These are phyloP conservation scores for Epizoanthus ramosus DNA, from an alignment of 92 coral and sea anemone species.

Conservation along the genomic window DNA sequence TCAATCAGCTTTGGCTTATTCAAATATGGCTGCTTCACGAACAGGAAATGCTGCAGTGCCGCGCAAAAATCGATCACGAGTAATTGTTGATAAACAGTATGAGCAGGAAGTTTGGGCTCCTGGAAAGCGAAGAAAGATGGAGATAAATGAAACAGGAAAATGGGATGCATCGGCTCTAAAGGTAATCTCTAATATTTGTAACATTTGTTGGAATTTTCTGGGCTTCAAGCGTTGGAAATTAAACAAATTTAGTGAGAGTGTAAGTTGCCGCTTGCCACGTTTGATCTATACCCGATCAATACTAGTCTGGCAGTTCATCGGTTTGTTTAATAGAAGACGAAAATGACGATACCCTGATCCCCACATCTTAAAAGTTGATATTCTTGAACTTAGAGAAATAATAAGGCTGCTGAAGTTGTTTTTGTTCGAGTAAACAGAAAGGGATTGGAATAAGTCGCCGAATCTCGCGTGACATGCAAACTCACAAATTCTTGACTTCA, in stretches of 20 bases:
- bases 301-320: background rate
- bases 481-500: background rate
- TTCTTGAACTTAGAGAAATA: background rate
- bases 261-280: no score
- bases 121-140: conserved; percentile 71
- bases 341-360: background rate
- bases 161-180: conserved; percentile 93
- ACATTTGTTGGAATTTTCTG: background rate
- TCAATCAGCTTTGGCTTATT: background rate
- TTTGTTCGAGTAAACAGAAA: conserved; percentile 8
- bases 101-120: conserved; percentile 36
- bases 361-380: background rate
- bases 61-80: conserved; percentile 26
- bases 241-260: no score
- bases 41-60: conserved; percentile 54
- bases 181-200: conserved; percentile 47
- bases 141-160: conserved; percentile 71
- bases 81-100: conserved; percentile 38
- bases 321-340: background rate
- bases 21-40: conserved; percentile 75
- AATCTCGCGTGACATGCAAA: conserved; percentile 34
- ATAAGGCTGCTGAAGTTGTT: background rate
- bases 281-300: background rate
- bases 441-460: background rate
- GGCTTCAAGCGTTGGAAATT: background rate